Percentiles rank a stretch among this genome's conserved stretches.
Evolutionary conservation across 2,113 vertebrate species (phyloP).

Genomic region (Orthonyx spaldingii): DNA sequence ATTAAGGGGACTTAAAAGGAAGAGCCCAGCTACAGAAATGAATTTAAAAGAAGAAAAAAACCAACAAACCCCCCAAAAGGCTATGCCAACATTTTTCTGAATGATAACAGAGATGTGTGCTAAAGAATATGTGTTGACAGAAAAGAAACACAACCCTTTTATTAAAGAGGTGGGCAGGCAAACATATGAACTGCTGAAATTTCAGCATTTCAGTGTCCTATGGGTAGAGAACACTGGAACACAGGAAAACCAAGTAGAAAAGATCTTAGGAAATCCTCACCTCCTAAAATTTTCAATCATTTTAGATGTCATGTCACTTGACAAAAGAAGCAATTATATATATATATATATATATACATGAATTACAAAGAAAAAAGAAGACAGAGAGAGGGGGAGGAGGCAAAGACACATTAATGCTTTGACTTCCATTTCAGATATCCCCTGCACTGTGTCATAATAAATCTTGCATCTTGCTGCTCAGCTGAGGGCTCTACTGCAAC

Average conservation of each 20-base stretch:
- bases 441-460: constrained; percentile 58
- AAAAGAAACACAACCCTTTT: constrained; percentile 58
- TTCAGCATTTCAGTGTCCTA: constrained; percentile 9
- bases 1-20: constrained; percentile 31
- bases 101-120: constrained; percentile 56
- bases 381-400: neutral
- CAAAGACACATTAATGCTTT: constrained; percentile 40
- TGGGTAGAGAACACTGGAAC: neutral
- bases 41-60: neutral
- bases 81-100: constrained; percentile 53
- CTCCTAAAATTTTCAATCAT: constrained; percentile 4
- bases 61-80: neutral
- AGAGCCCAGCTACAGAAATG: neutral
- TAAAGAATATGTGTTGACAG: constrained; percentile 64
- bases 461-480: constrained; percentile 61
- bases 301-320: neutral
- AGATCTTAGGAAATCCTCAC: neutral
- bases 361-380: neutral
- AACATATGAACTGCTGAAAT: constrained; percentile 59
- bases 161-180: constrained; percentile 49
- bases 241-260: neutral
- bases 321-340: neutral
- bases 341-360: neutral
- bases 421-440: constrained; percentile 34
- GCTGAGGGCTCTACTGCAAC: constrained; percentile 53